Conservation (phyloP, 1,140 invertebrate genomes). For the Helicoverpa armigera region DNA sequence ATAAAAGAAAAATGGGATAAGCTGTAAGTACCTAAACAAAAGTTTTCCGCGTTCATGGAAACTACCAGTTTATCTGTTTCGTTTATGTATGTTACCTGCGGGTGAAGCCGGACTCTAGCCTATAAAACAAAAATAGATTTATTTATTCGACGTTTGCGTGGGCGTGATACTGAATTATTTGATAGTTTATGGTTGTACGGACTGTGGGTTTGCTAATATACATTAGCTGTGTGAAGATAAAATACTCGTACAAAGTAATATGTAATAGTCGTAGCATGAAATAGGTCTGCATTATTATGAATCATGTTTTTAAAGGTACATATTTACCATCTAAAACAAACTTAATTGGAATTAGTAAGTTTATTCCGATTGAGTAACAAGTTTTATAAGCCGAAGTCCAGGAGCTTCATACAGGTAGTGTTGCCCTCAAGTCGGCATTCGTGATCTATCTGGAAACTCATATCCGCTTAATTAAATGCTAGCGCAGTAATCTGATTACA, state of each 20-base stretch:
- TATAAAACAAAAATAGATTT: conserved; percentile 57
- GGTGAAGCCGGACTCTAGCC: conserved; percentile 43
- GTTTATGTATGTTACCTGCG: conserved; percentile 52
- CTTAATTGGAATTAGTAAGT: too few relatives aligned
- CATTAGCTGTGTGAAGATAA: neutral
- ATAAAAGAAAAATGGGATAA: conserved; percentile 36
- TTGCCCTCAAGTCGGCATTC: conserved; percentile 32
- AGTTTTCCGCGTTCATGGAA: conserved; percentile 44
- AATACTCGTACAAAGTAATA: neutral
- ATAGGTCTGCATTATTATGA: too few relatives aligned
- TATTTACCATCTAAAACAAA: too few relatives aligned
- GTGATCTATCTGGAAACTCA: conserved; percentile 53
- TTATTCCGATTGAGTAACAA: too few relatives aligned
- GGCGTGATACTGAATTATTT: conserved; percentile 48
- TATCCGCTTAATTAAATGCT: conserved; percentile 53
- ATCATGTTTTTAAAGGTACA: too few relatives aligned
- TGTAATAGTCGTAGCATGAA: too few relatives aligned
- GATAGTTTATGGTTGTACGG: conserved; percentile 46
- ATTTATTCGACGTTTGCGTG: conserved; percentile 40
- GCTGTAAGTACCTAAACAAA: conserved; percentile 36
- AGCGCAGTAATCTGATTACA: conserved; percentile 45
- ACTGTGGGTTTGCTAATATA: conserved; percentile 6
- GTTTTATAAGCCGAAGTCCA: too few relatives aligned
- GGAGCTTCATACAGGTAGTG: conserved; percentile 23
- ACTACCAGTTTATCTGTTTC: conserved; percentile 46